phyloP scores from a whole-genome alignment of 2,113 vertebrate genomes.

The Morone saxatilis region DNA sequence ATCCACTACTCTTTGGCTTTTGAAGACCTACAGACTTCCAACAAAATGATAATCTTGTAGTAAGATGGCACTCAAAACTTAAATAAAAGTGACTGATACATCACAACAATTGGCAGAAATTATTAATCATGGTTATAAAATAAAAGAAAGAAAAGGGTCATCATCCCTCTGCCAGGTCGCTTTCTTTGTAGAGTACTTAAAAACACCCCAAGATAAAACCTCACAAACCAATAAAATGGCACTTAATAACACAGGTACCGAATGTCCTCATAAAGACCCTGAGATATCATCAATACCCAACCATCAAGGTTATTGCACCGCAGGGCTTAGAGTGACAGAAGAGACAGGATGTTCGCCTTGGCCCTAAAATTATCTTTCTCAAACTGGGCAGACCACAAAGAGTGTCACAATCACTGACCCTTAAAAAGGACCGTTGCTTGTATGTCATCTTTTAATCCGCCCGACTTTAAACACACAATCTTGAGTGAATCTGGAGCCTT shows the following conservation, averaged over 20 bases:
- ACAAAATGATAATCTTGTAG: constrained; percentile 25
- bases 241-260: constrained; percentile 59
- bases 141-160: not conserved
- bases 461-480: constrained; percentile 42
- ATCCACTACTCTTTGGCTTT: constrained; percentile 27
- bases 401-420: constrained; percentile 44
- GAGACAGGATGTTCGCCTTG: constrained; percentile 23
- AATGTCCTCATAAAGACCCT: constrained; percentile 49
- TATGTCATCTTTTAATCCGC: constrained; percentile 40
- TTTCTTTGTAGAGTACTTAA: constrained; percentile 36
- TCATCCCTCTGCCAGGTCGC: not conserved
- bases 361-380: constrained; percentile 24
- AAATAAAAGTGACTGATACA: constrained; percentile 32
- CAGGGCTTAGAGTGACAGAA: constrained; percentile 45
- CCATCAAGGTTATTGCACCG: constrained; percentile 53
- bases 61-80: constrained; percentile 41
- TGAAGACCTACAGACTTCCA: constrained; percentile 10
- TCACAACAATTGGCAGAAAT: constrained; percentile 42
- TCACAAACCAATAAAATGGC: constrained; percentile 56
- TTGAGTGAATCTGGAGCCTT: constrained; percentile 35
- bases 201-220: constrained; percentile 45
- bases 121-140: constrained; percentile 36
- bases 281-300: constrained; percentile 56
- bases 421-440: constrained; percentile 28
- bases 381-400: constrained; percentile 30